Conservation (phyloP, 2,797 vertebrate species). For the Tiaroga cobitis region DNA sequence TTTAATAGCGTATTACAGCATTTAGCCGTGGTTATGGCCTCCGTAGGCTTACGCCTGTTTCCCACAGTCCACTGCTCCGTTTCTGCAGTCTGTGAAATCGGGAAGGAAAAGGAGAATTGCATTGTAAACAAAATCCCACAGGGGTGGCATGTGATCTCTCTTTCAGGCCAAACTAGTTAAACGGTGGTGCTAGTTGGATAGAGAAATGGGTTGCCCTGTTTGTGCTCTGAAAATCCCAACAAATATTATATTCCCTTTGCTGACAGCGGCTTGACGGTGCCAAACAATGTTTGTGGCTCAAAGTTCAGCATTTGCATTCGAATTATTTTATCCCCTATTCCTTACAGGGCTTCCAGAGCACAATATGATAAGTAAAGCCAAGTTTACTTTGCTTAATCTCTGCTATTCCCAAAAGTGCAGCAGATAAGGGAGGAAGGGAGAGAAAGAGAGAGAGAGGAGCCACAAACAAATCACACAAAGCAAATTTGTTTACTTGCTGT, state of each 20-base stretch:
- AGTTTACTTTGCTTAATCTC: constrained; percentile 85
- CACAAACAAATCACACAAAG: constrained; percentile 24
- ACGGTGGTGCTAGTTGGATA: constrained; percentile 33
- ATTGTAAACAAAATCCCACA: constrained; percentile 60
- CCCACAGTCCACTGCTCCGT: constrained; percentile 43
- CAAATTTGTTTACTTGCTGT: constrained; percentile 40
- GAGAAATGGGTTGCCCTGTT: constrained; percentile 47
- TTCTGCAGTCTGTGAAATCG: constrained; percentile 56
- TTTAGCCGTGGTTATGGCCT: constrained; percentile 53
- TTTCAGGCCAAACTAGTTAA: constrained; percentile 47
- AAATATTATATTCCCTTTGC: constrained; percentile 52
- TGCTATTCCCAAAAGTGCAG: constrained; percentile 80
- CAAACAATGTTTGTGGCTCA: constrained; percentile 68
- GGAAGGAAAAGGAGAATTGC: constrained; percentile 55
- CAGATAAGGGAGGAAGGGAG: constrained; percentile 71
- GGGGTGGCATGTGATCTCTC: constrained; percentile 48
- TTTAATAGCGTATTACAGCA: constrained; percentile 63
- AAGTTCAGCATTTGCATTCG: constrained; percentile 66
- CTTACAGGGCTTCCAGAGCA: constrained; percentile 81
- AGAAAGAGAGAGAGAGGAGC: constrained; percentile 38
- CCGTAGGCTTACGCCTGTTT: constrained; percentile 52
- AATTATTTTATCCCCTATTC: constrained; percentile 72
- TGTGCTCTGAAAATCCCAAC: constrained; percentile 59
- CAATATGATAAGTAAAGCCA: constrained; percentile 85
- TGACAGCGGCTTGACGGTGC: constrained; percentile 56